Percentiles rank a stretch among this genome's conserved stretches.
Conservation (phyloP, 2,113 vertebrate species). For the Noturus placidus region DNA sequence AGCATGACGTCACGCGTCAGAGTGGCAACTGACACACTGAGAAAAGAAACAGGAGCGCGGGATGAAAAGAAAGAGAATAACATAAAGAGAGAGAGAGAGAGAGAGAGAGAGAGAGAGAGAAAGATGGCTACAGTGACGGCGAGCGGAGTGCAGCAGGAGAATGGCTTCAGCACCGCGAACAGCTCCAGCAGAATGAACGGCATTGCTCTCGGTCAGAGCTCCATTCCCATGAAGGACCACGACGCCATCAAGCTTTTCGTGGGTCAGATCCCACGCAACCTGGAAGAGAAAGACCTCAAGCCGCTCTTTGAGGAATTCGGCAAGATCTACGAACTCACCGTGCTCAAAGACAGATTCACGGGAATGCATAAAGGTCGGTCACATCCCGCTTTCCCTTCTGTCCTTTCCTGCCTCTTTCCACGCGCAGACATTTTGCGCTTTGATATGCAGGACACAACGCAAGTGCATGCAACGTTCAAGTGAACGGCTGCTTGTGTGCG, state of each 20-base stretch:
- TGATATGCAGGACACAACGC: not conserved
- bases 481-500: not conserved
- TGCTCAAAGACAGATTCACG: slow-evolving; percentile 97
- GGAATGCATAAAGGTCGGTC: slow-evolving; percentile 98
- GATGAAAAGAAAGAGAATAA: slow-evolving; percentile 58
- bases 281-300: slow-evolving; percentile 97
- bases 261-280: slow-evolving; percentile 94
- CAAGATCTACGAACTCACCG: slow-evolving; percentile 98
- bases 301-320: slow-evolving; percentile 98
- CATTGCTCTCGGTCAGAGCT: slow-evolving; percentile 81
- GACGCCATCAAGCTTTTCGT: slow-evolving; percentile 99
- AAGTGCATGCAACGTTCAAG: not conserved
- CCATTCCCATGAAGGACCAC: slow-evolving; percentile 97
- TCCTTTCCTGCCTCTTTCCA: slow-evolving; percentile 1
- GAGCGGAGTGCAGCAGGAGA: slow-evolving; percentile 82
- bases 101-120: slow-evolving; percentile 62
- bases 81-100: slow-evolving; percentile 43
- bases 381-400: slow-evolving; percentile 38
- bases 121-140: slow-evolving; percentile 83
- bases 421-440: not conserved
- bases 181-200: slow-evolving; percentile 90
- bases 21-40: slow-evolving; percentile 61
- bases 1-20: slow-evolving; percentile 66
- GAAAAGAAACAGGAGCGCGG: slow-evolving; percentile 42
- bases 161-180: slow-evolving; percentile 88